These are phyloP conservation scores for Metacarcinus magister DNA, from an alignment of 2,888 invertebrate species.

Conservation along the genomic window DNA sequence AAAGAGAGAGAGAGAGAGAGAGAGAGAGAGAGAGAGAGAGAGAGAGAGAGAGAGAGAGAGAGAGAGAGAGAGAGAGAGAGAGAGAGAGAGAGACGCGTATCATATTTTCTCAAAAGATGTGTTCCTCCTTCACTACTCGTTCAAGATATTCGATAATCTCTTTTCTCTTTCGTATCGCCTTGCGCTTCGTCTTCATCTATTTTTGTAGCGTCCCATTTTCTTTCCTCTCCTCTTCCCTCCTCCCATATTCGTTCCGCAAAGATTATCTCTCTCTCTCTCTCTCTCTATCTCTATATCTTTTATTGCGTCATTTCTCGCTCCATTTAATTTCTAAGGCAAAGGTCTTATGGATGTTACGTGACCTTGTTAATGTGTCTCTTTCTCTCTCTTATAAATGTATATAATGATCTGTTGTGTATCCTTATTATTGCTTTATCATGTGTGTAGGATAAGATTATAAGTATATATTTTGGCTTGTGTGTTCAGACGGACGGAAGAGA, in stretches of 20 bases:
- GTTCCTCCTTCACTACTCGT: neutral
- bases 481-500: too few relatives aligned
- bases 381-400: too few relatives aligned
- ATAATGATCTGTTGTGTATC: too few relatives aligned
- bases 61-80: conserved; percentile 11
- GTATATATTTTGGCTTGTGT: too few relatives aligned
- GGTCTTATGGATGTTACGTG: too few relatives aligned
- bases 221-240: neutral
- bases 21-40: neutral
- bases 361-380: too few relatives aligned
- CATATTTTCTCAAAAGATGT: neutral
- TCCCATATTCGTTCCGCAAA: neutral
- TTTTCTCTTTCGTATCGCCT: neutral
- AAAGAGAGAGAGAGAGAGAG: neutral
- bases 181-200: neutral
- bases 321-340: too few relatives aligned
- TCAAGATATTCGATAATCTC: neutral
- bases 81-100: neutral
- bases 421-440: too few relatives aligned
- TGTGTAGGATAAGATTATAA: too few relatives aligned
- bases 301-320: too few relatives aligned
- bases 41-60: too few relatives aligned
- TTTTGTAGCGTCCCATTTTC: neutral
- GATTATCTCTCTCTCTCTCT: neutral
- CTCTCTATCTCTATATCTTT: neutral